Percentiles rank a stretch among this genome's conserved stretches.
Conservation (phyloP, 1,140 invertebrate species). For the Zaprionus africanus region DNA sequence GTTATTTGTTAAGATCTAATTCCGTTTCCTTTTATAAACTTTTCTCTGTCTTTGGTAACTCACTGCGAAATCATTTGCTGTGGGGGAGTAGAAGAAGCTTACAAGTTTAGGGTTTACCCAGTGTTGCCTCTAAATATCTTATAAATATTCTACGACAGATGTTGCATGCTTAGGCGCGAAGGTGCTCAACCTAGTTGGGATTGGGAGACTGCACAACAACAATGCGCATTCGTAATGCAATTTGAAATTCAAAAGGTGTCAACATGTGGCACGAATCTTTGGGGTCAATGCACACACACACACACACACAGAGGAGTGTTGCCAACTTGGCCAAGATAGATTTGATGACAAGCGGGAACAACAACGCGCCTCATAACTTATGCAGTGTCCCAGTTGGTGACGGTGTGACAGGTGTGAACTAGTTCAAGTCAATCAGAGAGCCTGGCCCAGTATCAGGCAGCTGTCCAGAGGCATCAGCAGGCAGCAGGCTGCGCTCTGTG, state of each 20-base stretch:
- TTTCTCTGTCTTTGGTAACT: background rate
- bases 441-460: slow-evolving; percentile 47
- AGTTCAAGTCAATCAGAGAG: slow-evolving; percentile 75
- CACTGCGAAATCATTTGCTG: background rate
- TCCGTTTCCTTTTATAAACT: background rate
- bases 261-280: slow-evolving; percentile 56
- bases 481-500: slow-evolving; percentile 11
- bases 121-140: background rate
- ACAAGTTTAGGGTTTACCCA: background rate
- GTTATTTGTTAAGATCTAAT: background rate
- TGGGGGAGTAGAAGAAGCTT: background rate
- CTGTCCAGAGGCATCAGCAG: slow-evolving; percentile 45
- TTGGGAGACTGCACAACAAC: slow-evolving; percentile 42
- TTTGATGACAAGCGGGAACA: slow-evolving; percentile 10
- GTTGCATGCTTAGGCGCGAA: slow-evolving; percentile 33
- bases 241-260: slow-evolving; percentile 56
- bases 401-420: slow-evolving; percentile 61
- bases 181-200: slow-evolving; percentile 34
- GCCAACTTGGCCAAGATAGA: background rate
- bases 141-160: slow-evolving; percentile 35
- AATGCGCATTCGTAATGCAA: slow-evolving; percentile 53
- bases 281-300: slow-evolving; percentile 1
- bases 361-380: slow-evolving; percentile 36
- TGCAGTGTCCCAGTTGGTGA: slow-evolving; percentile 36
- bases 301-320: background rate